Conservation (phyloP, 1,140 invertebrate species). For the Temnothorax curvispinosus region DNA sequence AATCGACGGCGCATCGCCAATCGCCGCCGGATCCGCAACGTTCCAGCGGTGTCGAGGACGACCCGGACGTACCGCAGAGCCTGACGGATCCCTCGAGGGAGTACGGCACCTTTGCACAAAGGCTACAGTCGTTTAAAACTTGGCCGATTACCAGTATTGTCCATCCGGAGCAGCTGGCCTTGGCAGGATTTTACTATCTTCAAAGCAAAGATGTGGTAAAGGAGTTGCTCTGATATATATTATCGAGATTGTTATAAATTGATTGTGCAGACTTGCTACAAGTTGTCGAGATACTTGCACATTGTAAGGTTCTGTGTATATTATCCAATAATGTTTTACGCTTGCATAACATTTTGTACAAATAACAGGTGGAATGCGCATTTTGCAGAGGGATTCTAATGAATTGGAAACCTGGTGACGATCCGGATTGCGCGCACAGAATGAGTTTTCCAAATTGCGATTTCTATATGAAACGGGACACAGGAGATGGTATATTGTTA, state of each 20-base stretch:
- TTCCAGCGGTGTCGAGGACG: not conserved
- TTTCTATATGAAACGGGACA: conserved; percentile 84
- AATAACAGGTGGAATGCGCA: conserved; percentile 91
- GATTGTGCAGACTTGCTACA: not conserved
- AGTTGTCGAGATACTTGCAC: not conserved
- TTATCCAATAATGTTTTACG: not conserved
- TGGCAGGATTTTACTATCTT: conserved; percentile 94
- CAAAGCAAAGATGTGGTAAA: conserved; percentile 86
- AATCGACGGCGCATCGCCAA: conserved; percentile 46
- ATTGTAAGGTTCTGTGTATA: not conserved
- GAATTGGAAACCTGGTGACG: conserved; percentile 91
- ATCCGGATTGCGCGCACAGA: conserved; percentile 91
- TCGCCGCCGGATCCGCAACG: not conserved
- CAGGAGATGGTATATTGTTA: conserved; percentile 76
- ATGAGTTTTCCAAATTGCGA: conserved; percentile 90
- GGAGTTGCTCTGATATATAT: not conserved
- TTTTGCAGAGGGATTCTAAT: conserved; percentile 91
- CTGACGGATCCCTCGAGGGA: conserved; percentile 31
- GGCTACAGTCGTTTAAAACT: conserved; percentile 87
- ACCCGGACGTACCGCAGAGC: not conserved
- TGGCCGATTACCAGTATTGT: conserved; percentile 88
- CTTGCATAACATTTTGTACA: conserved; percentile 47
- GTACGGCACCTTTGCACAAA: conserved; percentile 85
- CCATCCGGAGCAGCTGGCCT: conserved; percentile 90
- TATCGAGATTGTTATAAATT: conserved; percentile 20